Base-by-base conservation (phyloP, 2,113 vertebrate species). In the Panthera leo region DNA sequence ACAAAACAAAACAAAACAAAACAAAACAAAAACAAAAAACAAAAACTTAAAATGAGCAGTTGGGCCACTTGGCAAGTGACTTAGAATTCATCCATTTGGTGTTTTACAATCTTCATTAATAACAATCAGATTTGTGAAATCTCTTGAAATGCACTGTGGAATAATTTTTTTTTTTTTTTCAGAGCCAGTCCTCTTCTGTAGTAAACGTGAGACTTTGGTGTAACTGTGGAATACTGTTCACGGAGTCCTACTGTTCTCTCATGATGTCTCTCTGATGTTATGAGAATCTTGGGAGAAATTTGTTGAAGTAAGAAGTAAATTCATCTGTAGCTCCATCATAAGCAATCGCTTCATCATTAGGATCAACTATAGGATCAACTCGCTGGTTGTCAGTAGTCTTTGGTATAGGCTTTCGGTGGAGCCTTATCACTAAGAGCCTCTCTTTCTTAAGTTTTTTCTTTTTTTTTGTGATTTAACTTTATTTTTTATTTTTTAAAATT, bases 291-390 rank as follows among this genome's bases (percentile, higher is more conserved):
- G 39, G 99, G 99, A 98, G 99, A 99, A 6, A 99, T 99, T 79
- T 99, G 27, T 99, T 99, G 96, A 99, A 99, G 94, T 99, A 99
- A 29, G 99, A 98, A 73, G 99, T 99, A 98, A 99, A 99, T 98
- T 99, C 99, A 99, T 99, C 99, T 18, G 99, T 99, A 97, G 99
- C 99, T 98, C 99, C 99, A 95, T 99, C 99, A 97, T 99, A 99
- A 92, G 99, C 99, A 97, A 99, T 99, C 99, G 99, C 58, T 23
- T 61, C 58, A 8, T 61, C 58, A 23, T 61, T 61, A 61, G 58
- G 21, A 61, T 23, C 58, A 61, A 23, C 8, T 61, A 61, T 61
- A 61, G 21, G 58, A 23, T 61, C 58, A 61, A 61, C 58, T 23
- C 19, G 7, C 21, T 19, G 18, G 16, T 61, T 61, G 58, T 61